Evolutionary conservation across 2,113 vertebrate species (phyloP), one percentile per base, ranked within the genome.

Genomic region (Seriola rivoliana): DNA sequence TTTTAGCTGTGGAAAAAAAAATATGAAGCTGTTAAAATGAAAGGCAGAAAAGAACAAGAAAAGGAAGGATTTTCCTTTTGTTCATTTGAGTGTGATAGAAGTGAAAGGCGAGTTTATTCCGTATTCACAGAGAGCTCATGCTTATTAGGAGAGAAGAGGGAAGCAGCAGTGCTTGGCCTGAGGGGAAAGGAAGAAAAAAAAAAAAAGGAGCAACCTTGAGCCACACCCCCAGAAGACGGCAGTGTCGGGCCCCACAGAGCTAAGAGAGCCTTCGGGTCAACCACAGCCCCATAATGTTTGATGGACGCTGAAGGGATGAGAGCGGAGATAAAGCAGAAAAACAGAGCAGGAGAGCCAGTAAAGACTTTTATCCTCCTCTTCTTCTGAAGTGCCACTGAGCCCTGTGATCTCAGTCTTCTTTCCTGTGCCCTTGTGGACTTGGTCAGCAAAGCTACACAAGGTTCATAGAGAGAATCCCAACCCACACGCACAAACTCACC

Each of bases 321-420:
- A 82, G 76, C 75, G 3, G n/a, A 50, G 66, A 57, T 74, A 69
- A 82, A 85, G 77, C 68, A 50, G 55, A 46, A 88, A 90, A 90
- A 87, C 60, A 74, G 44, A 83, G 65, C 23, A 70, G 78, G 57
- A 68, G 65, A 80, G 50, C 34, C 64, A 60, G 76, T 57, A 74
- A 86, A 86, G 71, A 68, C 92, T 93, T 95, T 94, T 85, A 93
- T 93, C 88, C 82, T 62, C 57, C 32, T 50, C 59, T 10, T 72
- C 42, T 65, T 89, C 87, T 91, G 80, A 92, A 86, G 84, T 71
- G 79, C 78, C 19, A 55, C 82, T 65, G 90, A 86, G 88, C 60
- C 57, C 72, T 81, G 84, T 89, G 92, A 93, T 93, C 82, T 86
- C 42, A 71, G 85, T 60, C 83, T 44, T 88, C 64, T 84, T 65